Conservation (phyloP, 2,113 vertebrate species). For the Coracopsis vasa region DNA sequence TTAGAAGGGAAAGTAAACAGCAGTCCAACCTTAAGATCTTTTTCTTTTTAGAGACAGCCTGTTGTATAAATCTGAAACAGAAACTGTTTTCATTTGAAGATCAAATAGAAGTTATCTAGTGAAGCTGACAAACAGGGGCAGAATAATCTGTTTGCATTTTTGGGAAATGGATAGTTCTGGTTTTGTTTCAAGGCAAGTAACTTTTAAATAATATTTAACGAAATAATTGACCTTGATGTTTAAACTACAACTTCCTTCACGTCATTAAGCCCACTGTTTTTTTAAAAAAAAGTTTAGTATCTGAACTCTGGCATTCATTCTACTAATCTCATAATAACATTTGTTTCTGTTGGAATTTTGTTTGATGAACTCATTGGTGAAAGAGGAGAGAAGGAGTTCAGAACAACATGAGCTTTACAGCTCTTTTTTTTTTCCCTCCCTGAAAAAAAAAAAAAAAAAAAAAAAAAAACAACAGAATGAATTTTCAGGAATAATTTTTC, state of each 20-base stretch:
- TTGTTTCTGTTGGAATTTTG: constrained; percentile 31
- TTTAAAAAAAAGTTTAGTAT: not conserved
- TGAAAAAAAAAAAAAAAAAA: not conserved
- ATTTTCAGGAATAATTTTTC: constrained; percentile 64
- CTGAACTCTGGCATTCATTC: constrained; percentile 31
- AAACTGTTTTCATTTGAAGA: constrained; percentile 64
- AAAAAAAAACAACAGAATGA: not conserved
- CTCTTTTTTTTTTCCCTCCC: not conserved
- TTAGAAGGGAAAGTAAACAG: constrained; percentile 53
- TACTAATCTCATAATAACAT: constrained; percentile 50
- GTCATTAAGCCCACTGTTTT: constrained; percentile 12
- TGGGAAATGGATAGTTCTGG: constrained; percentile 30
- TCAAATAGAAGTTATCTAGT: constrained; percentile 50
- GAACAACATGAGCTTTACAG: constrained; percentile 10
- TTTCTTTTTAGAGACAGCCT: constrained; percentile 52
- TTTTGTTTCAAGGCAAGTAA: constrained; percentile 57
- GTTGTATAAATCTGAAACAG: constrained; percentile 66
- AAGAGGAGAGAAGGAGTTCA: constrained; percentile 22
- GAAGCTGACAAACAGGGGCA: constrained; percentile 46
- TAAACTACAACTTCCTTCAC: constrained; percentile 45
- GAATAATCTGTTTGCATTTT: constrained; percentile 61
- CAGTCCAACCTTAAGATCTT: constrained; percentile 17
- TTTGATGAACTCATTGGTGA: constrained; percentile 28
- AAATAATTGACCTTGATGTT: constrained; percentile 64
- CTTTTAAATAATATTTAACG: constrained; percentile 62